These are phyloP conservation scores for Catamblyrhynchus diadema DNA, from an alignment of 2,797 vertebrate species.

Conservation along the genomic window DNA sequence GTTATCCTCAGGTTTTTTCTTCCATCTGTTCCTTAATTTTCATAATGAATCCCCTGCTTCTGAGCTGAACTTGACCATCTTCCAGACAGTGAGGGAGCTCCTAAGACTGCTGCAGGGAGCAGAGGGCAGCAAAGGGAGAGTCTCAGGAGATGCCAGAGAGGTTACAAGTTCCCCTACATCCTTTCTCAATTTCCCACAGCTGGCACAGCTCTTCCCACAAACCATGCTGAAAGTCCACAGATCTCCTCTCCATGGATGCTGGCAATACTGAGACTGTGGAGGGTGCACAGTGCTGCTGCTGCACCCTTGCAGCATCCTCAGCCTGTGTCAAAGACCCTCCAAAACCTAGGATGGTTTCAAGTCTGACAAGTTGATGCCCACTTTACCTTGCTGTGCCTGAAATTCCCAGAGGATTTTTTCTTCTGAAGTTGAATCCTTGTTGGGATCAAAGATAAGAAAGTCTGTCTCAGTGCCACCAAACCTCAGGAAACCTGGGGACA, in stretches of 20 bases:
- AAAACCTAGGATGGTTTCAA: not conserved
- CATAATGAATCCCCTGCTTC: not conserved
- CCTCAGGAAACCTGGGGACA: conserved; percentile 86
- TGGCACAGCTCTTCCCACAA: not conserved
- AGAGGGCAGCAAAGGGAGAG: not conserved
- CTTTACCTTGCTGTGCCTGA: conserved; percentile 66
- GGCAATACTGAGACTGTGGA: not conserved
- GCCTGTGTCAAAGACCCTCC: not conserved
- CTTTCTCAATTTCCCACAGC: not conserved
- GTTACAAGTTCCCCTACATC: rapidly evolving
- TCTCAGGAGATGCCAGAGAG: not conserved
- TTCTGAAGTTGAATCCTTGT: conserved; percentile 57
- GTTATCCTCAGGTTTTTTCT: not conserved
- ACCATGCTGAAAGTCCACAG: rapidly evolving
- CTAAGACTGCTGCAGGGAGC: not conserved
- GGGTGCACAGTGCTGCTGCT: rapidly evolving
- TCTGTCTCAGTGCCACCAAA: conserved; percentile 92
- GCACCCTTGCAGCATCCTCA: not conserved
- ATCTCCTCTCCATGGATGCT: not conserved
- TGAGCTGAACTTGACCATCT: not conserved
- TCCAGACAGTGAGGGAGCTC: rapidly evolving
- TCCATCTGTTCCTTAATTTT: not conserved
- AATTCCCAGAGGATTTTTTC: conserved; percentile 60
- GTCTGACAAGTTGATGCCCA: rapidly evolving
- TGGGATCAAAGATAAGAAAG: conserved; percentile 87